Evolutionary conservation across 2,113 vertebrate species (phyloP).

Genomic region (Boleophthalmus pectinirostris): DNA sequence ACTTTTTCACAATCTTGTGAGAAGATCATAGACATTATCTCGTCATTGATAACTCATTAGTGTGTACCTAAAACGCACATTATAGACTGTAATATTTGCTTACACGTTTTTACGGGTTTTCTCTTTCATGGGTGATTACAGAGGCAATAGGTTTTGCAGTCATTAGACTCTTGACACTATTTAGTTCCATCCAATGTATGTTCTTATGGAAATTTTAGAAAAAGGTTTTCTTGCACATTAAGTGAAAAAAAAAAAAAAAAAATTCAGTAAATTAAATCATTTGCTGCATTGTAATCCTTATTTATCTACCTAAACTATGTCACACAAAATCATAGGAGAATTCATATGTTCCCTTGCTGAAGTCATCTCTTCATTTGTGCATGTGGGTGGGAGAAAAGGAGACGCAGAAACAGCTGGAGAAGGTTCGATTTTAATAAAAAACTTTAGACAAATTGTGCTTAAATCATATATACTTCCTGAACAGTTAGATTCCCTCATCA

Average conservation of each 20-base stretch:
- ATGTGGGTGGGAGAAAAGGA: conserved; percentile 32
- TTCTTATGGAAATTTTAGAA: conserved; percentile 12
- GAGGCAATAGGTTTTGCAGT: not conserved
- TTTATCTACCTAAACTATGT: conserved; percentile 4
- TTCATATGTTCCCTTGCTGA: conserved; percentile 13
- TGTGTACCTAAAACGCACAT: not conserved
- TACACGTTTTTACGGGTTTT: conserved; percentile 2
- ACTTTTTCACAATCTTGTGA: not conserved
- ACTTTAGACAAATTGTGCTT: conserved; percentile 20
- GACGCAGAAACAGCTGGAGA: conserved; percentile 40
- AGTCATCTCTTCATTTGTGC: conserved; percentile 5
- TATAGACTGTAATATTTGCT: not conserved
- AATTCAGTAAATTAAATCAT: conserved; percentile 4
- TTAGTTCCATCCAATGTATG: not conserved
- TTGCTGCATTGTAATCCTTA: not conserved
- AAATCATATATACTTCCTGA: conserved; percentile 5
- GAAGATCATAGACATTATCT: not conserved
- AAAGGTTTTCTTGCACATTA: conserved; percentile 1
- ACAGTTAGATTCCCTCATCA: not conserved
- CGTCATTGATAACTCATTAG: not conserved
- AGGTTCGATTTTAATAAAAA: conserved; percentile 30
- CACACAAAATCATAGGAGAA: conserved; percentile 10
- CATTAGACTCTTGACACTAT: not conserved
- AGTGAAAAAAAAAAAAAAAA: conserved; percentile 19
- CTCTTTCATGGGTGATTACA: not conserved